Evolutionary conservation across 2,797 vertebrate species (phyloP).

Genomic region (Mastacembelus armatus): DNA sequence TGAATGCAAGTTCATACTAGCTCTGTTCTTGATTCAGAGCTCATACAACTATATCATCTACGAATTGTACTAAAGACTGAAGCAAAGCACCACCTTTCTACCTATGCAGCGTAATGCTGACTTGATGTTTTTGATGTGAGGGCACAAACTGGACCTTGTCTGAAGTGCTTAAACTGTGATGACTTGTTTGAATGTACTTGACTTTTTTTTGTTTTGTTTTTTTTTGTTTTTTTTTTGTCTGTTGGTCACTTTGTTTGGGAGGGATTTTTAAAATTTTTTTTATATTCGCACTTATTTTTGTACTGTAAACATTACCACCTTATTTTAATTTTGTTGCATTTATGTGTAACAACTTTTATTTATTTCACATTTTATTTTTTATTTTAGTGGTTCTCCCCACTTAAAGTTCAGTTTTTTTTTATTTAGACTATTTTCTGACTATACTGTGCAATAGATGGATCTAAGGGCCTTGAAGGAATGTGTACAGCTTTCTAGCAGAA

Average conservation of each 20-base stretch:
- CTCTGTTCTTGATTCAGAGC: constrained; percentile 42
- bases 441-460: constrained; percentile 79
- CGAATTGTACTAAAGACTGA: constrained; percentile 57
- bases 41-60: constrained; percentile 53
- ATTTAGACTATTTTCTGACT: not conserved
- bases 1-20: constrained; percentile 51
- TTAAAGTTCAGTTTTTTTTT: constrained; percentile 25
- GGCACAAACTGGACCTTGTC: constrained; percentile 74
- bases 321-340: constrained; percentile 73
- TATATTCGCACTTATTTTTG: constrained; percentile 70
- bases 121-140: constrained; percentile 69
- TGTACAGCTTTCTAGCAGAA: constrained; percentile 55
- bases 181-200: constrained; percentile 83
- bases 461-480: constrained; percentile 68
- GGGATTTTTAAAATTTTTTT: constrained; percentile 42
- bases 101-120: constrained; percentile 81
- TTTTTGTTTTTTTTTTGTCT: constrained; percentile 67
- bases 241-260: constrained; percentile 80
- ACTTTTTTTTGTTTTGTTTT: constrained; percentile 67
- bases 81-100: constrained; percentile 77
- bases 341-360: constrained; percentile 80
- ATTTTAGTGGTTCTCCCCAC: constrained; percentile 48
- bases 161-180: constrained; percentile 81
- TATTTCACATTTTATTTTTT: constrained; percentile 76
- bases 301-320: constrained; percentile 66